Conservation (phyloP, 2,888 invertebrate genomes). For the Crocallis elinguaria region DNA sequence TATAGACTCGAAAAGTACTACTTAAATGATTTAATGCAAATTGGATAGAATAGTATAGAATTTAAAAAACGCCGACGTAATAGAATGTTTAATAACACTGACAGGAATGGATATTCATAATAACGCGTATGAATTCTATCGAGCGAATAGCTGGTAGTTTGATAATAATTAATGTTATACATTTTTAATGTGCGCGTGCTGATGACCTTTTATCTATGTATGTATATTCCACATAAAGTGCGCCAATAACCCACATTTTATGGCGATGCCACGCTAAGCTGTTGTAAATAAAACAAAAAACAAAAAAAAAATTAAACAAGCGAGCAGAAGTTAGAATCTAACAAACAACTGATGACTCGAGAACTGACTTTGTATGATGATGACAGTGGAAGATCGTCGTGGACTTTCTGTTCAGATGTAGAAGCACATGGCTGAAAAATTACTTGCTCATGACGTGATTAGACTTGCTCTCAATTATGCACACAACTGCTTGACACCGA, state of each 20-base stretch:
- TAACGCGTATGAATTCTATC: too few species aligned
- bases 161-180: constrained; percentile 19
- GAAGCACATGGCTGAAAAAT: constrained; percentile 62
- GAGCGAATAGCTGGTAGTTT: too few species aligned
- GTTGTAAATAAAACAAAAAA: constrained; percentile 44
- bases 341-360: constrained; percentile 45
- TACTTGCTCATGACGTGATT: constrained; percentile 66
- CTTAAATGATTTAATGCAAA: too few species aligned
- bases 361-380: constrained; percentile 44
- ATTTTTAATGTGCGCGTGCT: constrained; percentile 45
- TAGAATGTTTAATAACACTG: too few species aligned
- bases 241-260: constrained; percentile 46
- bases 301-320: constrained; percentile 50
- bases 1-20: too few species aligned
- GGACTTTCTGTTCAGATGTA: constrained; percentile 47
- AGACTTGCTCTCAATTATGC: constrained; percentile 65
- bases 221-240: constrained; percentile 42
- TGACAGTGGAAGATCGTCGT: constrained; percentile 45
- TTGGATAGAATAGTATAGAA: too few species aligned
- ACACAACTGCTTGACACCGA: constrained; percentile 64
- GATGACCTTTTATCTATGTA: constrained; percentile 36
- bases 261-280: constrained; percentile 54
- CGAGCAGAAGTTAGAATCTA: constrained; percentile 59
- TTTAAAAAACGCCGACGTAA: too few species aligned
- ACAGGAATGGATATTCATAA: too few species aligned